These are phyloP conservation scores for Campylomormyrus tamandua DNA, from an alignment of 2,113 vertebrate species.

Conservation along the genomic window DNA sequence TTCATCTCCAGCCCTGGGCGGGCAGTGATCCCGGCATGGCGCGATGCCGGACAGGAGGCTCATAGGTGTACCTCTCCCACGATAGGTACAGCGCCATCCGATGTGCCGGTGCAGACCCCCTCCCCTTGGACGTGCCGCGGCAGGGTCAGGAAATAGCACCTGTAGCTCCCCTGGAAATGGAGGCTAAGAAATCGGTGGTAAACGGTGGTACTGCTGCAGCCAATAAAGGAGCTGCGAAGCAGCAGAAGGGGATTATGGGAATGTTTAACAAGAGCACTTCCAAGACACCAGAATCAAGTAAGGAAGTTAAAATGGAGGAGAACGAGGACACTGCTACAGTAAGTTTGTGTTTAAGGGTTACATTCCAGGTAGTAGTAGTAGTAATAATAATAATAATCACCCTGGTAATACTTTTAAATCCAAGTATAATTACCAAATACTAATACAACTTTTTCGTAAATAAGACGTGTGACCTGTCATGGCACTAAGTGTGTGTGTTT, in stretches of 20 bases:
- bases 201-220: slow-evolving; percentile 54
- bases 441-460: background rate
- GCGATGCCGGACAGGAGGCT: background rate
- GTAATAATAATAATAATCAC: background rate
- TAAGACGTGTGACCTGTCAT: background rate
- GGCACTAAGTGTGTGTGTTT: background rate
- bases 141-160: slow-evolving; percentile 33
- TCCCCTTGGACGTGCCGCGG: slow-evolving; percentile 47
- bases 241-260: slow-evolving; percentile 81
- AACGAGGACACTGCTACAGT: slow-evolving; percentile 62
- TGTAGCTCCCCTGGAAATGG: background rate
- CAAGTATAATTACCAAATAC: background rate
- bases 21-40: background rate
- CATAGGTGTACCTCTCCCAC: accelerated
- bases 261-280: slow-evolving; percentile 72
- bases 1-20: background rate
- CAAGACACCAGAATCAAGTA: slow-evolving; percentile 59
- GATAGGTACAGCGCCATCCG: slow-evolving; percentile 81
- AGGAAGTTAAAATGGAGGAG: slow-evolving; percentile 63
- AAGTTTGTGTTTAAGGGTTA: slow-evolving; percentile 34
- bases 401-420: background rate
- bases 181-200: slow-evolving; percentile 4
- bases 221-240: slow-evolving; percentile 55
- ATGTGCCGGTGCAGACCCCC: slow-evolving; percentile 65
- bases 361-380: too few relatives aligned